These are phyloP conservation scores for Deilephila elpenor DNA, from an alignment of 2,888 invertebrate species.

Conservation along the genomic window DNA sequence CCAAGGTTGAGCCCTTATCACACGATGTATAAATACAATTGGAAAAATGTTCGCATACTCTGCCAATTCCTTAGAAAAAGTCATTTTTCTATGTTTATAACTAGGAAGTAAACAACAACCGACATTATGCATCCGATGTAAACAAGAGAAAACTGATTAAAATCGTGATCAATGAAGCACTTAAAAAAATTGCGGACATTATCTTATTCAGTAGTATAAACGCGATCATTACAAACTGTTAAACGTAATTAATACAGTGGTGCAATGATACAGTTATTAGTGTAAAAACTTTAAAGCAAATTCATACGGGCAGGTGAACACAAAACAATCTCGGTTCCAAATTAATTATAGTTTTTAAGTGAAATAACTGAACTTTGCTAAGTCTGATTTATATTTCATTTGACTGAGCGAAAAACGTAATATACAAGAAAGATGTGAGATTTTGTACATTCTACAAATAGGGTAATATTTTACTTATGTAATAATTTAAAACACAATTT, in stretches of 20 bases:
- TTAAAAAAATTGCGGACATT: no score
- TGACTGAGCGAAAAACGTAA: no score
- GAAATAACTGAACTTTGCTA: not conserved
- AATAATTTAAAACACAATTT: no score
- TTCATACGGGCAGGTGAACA: not conserved
- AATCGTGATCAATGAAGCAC: no score
- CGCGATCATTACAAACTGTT: not conserved
- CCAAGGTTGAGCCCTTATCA: no score
- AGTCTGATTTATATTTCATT: constrained; percentile 6
- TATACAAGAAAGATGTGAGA: not conserved
- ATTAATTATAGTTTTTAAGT: not conserved
- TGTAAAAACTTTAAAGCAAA: not conserved
- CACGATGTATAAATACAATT: no score
- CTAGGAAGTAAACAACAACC: not conserved
- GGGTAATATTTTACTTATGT: not conserved
- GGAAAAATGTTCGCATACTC: no score
- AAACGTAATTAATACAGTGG: not conserved
- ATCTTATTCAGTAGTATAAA: not conserved
- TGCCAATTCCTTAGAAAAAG: no score
- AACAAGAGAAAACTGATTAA: not conserved
- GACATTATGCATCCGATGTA: no score
- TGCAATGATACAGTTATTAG: constrained; percentile 2
- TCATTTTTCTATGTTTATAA: no score
- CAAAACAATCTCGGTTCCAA: not conserved
- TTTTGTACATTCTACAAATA: not conserved